A percentile compares a stretch with the other conserved stretches of the same genome.
These are phyloP conservation scores for Falco concolor DNA, from an alignment of 2,797 vertebrate genomes.

Conservation along the genomic window DNA sequence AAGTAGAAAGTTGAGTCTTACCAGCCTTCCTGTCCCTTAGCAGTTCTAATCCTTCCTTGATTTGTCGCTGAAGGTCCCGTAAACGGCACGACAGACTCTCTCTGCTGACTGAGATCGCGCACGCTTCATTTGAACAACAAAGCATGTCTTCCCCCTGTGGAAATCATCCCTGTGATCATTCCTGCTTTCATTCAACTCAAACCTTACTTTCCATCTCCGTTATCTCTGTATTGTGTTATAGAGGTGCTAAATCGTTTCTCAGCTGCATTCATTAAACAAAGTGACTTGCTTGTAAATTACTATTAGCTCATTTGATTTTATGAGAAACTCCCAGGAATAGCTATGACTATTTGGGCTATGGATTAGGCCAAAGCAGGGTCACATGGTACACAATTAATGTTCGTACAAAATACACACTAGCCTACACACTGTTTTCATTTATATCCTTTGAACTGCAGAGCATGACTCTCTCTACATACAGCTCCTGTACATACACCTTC, in stretches of 20 bases:
- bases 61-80: constrained; percentile 66
- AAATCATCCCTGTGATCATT: constrained; percentile 15
- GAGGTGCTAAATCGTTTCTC: not conserved
- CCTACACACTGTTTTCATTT: not conserved
- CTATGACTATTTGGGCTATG: not conserved
- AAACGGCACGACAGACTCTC: constrained; percentile 53
- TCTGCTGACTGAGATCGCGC: constrained; percentile 39
- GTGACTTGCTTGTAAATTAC: not conserved
- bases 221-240: not conserved
- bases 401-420: not conserved
- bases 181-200: not conserved
- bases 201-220: not conserved
- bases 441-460: not conserved
- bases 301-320: not conserved
- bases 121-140: constrained; percentile 59
- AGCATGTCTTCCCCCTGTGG: constrained; percentile 64
- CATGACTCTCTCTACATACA: not conserved
- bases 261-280: not conserved
- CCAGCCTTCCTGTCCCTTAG: constrained; percentile 76
- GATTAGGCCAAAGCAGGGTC: not conserved
- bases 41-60: constrained; percentile 72
- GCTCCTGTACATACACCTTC: not conserved
- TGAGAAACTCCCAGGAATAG: not conserved
- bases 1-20: constrained; percentile 57
- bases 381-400: not conserved